Evolutionary conservation across 2,113 vertebrate genomes (phyloP), one percentile per base, ranked within the genome.

Genomic region (Lichenostomus cassidix): DNA sequence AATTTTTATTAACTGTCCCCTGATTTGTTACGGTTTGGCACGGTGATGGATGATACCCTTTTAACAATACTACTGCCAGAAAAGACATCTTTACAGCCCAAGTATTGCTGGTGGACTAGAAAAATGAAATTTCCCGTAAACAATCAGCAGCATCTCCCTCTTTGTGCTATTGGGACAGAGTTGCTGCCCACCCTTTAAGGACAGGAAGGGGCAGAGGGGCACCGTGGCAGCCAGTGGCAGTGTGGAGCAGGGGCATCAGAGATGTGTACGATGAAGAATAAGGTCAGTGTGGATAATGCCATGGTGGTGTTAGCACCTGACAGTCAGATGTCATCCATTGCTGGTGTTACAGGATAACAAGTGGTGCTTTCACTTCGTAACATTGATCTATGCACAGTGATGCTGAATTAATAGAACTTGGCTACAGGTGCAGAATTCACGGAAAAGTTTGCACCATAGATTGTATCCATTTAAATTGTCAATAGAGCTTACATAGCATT

Each of bases 161-260:
- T 69, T 67, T 69, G n/a, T 89, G 44, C 70, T 64, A 3, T 21
- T 39, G 55, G 49, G 44, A 11, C 5, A 15, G n/a, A 60, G 35
- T 28, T 3, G 1, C 62, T 86, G 39, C 23, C 47, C 37, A 37
- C 5, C 9, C 9, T 53, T 25, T 62, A 56, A 64, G 77, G 44
- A 27, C 7, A 16, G 55, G 31, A 76, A 9, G 35, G 33, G 46
- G n/a, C 4, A 3, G 29, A 79, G 42, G 7, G 37, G 12, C 11
- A 6, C 29, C 0, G 0, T 15, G 55, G 73, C 11, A 20, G 33
- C 23, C 53, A 29, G 53, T 5, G 27, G 18, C 28, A 23, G 3
- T 5, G 16, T 83, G 70, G 47, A 84, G n/a, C 50, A 56, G n/a
- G 21, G 20, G 7, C 21, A 9, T 42, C 24, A 20, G 69, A 39